Evolutionary conservation across 2,888 invertebrate species (phyloP), one percentile per base, ranked within the genome.

Genomic region (Danaus chrysippus): DNA sequence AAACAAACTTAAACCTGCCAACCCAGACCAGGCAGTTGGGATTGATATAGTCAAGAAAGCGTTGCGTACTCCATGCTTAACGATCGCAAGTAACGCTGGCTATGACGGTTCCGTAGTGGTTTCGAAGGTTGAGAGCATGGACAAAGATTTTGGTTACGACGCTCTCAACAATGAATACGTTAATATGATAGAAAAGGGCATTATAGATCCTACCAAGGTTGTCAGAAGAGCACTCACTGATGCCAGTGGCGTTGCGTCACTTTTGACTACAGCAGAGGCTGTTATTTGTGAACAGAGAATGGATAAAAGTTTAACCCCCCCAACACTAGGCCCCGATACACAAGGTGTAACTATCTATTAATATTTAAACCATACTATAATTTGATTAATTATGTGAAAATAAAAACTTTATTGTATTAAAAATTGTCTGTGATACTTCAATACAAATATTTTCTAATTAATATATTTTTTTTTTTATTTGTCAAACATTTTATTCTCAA

Each of bases 161-260:
- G 98, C 97, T 0, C 82, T 97, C 71, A 96, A 95, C 75, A 94
- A 95, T 75, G 94, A 96, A 82, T 98, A 94, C 78, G 96, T 96
- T 3, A 95, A 98, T 79, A 95, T 99, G 93, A 95, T 98, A 70
- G 95, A 96, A 75, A 94, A 93, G 76, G 98, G 98, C 61, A 98
- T 98, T 76, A 96, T 99, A 74, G 98, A 98, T 87, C 98, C 98
- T 12, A 98, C 98, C 42, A 98, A 99, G 93, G 84, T 90, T 10
- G 84, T 90, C 1, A 77, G 79, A 77, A 79, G 83, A 71, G 89
- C 90, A 15, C 67, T 90, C 56, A 84, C 74, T 54, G 87, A 88
- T 73, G 90, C 89, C 10, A 84, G 89, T 71, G 83, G 89, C 53
- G 83, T 90, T 17, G 89, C 90, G 57, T 90, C 90, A n/a, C 71